phyloP scores from a whole-genome alignment of 2,113 vertebrate species.

The Spilogale gracilis region DNA sequence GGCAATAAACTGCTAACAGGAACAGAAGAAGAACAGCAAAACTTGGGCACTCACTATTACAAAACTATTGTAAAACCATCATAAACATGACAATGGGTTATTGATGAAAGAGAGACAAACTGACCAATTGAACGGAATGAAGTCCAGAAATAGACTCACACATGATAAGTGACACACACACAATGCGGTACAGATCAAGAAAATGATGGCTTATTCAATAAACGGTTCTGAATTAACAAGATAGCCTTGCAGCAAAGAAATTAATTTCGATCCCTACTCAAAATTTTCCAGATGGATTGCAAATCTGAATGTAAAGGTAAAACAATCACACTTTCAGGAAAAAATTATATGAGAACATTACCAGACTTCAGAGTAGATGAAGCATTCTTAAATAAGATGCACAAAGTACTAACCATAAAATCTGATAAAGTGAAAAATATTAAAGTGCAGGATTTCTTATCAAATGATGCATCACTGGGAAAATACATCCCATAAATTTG shows the following conservation, averaged over 20 bases:
- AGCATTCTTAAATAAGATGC: not conserved
- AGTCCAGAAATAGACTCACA: not conserved
- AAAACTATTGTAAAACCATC: not conserved
- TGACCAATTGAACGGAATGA: not conserved
- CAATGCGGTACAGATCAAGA: not conserved
- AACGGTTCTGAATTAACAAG: not conserved
- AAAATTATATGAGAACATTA: not conserved
- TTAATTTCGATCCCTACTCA: not conserved
- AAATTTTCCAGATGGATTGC: not conserved
- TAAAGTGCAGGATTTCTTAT: not conserved
- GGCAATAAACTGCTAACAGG: not conserved
- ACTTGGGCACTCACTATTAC: not conserved
- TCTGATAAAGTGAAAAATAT: not conserved
- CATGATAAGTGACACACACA: not conserved
- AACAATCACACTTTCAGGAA: not conserved
- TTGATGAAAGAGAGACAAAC: not conserved
- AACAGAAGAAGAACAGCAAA: not conserved
- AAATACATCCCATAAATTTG: not conserved
- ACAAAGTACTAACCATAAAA: not conserved
- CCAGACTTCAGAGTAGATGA: not conserved
- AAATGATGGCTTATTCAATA: not conserved
- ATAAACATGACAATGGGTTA: not conserved
- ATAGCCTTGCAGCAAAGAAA: not conserved
- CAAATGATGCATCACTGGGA: not conserved
- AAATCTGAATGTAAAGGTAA: constrained; percentile 12